Conservation (phyloP, 2,888 invertebrate species). For the Euspilapteryx auroguttella region DNA sequence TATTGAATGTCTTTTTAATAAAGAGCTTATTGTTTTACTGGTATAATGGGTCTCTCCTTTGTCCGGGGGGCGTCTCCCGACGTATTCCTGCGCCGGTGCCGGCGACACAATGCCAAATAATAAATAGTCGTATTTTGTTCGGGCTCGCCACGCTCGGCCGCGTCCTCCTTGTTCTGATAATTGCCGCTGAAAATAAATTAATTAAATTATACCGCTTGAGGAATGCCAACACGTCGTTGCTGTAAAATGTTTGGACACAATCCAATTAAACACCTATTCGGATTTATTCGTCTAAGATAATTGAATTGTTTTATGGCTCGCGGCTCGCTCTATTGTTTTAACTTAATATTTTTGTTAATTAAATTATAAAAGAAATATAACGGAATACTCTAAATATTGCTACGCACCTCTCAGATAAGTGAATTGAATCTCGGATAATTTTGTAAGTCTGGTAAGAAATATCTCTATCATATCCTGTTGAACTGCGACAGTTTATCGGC, state of each 20-base stretch:
- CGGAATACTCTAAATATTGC: too few relatives aligned
- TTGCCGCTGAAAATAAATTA: constrained; percentile 36
- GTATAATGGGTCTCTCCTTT: constrained; percentile 38
- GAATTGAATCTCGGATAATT: too few relatives aligned
- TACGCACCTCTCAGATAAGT: too few relatives aligned
- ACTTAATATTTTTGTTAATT: too few relatives aligned
- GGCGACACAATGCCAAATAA: constrained; percentile 48
- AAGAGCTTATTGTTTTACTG: constrained; percentile 52
- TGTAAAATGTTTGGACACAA: constrained; percentile 40
- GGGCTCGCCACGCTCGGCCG: constrained; percentile 44
- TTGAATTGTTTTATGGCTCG: constrained; percentile 6
- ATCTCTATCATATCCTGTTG: too few relatives aligned
- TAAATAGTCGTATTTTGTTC: constrained; percentile 56
- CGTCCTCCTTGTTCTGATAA: constrained; percentile 45
- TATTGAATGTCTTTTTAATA: constrained; percentile 59
- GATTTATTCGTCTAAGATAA: constrained; percentile 22
- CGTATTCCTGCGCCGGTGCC: constrained; percentile 6
- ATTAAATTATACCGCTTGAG: constrained; percentile 49
- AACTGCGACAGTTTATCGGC: too few relatives aligned
- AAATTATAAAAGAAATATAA: too few relatives aligned
- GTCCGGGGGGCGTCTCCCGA: constrained; percentile 17
- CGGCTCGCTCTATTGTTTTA: too few relatives aligned
- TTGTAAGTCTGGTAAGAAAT: too few relatives aligned
- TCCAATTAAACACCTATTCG: constrained; percentile 20
- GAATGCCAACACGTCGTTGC: constrained; percentile 34